Evolutionary conservation across 2,888 invertebrate genomes (phyloP).

Genomic region (Nowickia ferox): DNA sequence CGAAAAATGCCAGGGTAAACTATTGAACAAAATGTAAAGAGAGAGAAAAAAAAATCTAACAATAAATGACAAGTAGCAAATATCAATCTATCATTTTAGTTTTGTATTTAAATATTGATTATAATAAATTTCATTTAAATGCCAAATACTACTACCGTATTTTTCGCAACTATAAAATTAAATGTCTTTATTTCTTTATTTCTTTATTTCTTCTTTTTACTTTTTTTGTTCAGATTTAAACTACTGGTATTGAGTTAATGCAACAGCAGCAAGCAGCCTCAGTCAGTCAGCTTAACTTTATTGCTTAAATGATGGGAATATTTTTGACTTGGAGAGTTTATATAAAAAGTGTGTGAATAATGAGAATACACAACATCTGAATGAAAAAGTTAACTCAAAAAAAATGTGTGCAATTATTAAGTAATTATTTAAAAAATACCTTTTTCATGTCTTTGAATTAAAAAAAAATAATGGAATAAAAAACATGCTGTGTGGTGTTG

Average conservation of each 20-base stretch:
- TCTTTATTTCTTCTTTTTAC: not conserved
- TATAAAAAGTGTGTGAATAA: not conserved
- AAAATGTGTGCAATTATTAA: slow-evolving; percentile 54
- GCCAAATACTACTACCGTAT: slow-evolving; percentile 42
- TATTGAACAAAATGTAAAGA: slow-evolving; percentile 1
- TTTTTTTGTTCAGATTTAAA: slow-evolving; percentile 16
- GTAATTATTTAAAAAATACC: slow-evolving; percentile 64
- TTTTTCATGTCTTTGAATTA: slow-evolving; percentile 50
- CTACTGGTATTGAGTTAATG: slow-evolving; percentile 61
- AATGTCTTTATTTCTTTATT: slow-evolving; percentile 38
- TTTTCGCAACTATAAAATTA: slow-evolving; percentile 62
- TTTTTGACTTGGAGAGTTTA: slow-evolving; percentile 10
- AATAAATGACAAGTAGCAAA: slow-evolving; percentile 67
- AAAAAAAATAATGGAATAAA: not conserved
- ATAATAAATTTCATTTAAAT: slow-evolving; percentile 53
- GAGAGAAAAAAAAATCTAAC: not conserved
- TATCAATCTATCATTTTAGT: slow-evolving; percentile 67
- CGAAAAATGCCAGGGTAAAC: slow-evolving; percentile 13
- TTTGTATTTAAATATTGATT: slow-evolving; percentile 47
- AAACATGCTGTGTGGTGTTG: slow-evolving; percentile 27
- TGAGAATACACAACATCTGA: not conserved
- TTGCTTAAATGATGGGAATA: slow-evolving; percentile 57
- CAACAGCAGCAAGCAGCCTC: not conserved
- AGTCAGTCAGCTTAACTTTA: not conserved
- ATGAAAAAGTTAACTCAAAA: not conserved